Evolutionary conservation across 2,113 vertebrate genomes (phyloP).

Genomic region (Trochalopteron elliotii): DNA sequence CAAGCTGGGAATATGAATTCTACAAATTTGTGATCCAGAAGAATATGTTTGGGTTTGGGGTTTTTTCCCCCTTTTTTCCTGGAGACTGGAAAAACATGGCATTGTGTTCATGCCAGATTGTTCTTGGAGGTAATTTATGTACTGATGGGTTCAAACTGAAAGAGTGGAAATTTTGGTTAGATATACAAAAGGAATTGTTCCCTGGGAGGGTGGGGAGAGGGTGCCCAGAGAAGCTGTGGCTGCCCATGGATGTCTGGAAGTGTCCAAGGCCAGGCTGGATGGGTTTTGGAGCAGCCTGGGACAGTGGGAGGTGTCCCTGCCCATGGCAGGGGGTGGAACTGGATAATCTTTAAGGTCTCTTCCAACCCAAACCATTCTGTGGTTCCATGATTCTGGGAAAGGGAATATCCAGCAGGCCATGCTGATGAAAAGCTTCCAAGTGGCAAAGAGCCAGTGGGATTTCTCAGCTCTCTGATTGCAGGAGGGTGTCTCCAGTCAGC

Average conservation of each 20-base stretch:
- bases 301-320: background rate
- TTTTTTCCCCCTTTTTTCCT: background rate
- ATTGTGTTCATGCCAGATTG: background rate
- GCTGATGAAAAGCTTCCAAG: background rate
- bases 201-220: accelerated
- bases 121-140: background rate
- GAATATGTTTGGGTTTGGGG: too few relatives aligned
- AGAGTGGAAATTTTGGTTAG: background rate
- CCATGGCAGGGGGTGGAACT: background rate
- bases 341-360: background rate
- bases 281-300: background rate
- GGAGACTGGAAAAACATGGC: background rate
- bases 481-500: background rate
- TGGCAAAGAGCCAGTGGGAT: background rate
- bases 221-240: background rate
- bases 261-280: background rate
- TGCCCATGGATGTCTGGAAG: background rate
- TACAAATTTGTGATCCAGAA: background rate
- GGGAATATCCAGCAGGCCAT: background rate
- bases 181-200: background rate
- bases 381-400: background rate
- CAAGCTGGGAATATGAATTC: background rate
- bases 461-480: background rate
- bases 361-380: too few relatives aligned
- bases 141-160: background rate